Evolutionary conservation across 1,140 invertebrate genomes (phyloP).

Genomic region (Lamellibrachia luymesi): DNA sequence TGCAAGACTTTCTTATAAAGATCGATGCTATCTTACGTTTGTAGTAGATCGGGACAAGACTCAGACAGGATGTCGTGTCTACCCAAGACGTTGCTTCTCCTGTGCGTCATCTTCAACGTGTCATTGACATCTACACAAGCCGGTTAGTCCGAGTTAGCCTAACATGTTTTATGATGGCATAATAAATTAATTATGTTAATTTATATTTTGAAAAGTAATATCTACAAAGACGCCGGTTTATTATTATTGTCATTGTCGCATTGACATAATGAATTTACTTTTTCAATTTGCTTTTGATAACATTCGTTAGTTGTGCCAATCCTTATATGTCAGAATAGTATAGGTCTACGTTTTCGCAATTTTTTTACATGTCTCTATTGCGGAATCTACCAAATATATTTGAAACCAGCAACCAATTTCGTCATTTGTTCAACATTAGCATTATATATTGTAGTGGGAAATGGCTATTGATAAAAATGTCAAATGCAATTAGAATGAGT

Average conservation of each 20-base stretch:
- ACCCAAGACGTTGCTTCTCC: neutral
- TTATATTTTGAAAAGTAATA: neutral
- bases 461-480: no score
- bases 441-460: no score
- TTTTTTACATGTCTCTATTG: neutral
- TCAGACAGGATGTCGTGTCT: neutral
- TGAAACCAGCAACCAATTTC: neutral
- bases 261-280: neutral
- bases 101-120: neutral
- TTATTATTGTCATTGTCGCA: neutral
- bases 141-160: neutral
- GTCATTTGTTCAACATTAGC: no score
- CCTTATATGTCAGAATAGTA: neutral
- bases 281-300: neutral
- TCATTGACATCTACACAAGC: neutral
- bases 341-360: neutral
- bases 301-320: neutral
- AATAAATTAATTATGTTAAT: neutral
- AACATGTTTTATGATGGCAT: neutral
- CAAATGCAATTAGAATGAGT: no score
- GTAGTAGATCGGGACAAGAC: neutral
- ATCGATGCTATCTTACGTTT: neutral
- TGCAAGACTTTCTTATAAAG: neutral
- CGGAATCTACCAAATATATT: neutral
- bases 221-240: neutral